Conservation (phyloP, 2,113 vertebrate genomes). For the Carassius auratus region DNA sequence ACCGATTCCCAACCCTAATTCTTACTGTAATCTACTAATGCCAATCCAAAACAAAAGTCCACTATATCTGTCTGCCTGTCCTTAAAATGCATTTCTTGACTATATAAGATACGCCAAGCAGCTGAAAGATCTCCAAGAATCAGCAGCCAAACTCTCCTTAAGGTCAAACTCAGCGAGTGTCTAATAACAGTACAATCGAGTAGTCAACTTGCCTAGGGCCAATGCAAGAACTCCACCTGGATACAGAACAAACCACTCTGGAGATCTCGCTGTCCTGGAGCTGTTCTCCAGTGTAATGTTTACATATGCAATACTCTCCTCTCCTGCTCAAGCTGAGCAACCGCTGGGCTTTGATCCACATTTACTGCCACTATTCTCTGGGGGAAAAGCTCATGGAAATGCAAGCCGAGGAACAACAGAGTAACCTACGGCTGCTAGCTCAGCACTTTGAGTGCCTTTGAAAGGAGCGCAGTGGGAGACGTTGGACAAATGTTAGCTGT, state of each 20-base stretch:
- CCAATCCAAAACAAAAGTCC: no score
- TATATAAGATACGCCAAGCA: not conserved
- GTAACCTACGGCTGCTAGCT: slow-evolving; percentile 30
- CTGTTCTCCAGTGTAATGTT: not conserved
- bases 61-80: not conserved
- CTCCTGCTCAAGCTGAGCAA: slow-evolving; percentile 1
- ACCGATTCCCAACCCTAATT: no score
- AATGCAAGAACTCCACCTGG: slow-evolving; percentile 12
- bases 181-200: not conserved
- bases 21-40: no score
- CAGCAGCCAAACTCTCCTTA: not conserved
- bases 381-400: slow-evolving; percentile 28
- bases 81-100: not conserved
- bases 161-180: not conserved
- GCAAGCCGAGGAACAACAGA: slow-evolving; percentile 4
- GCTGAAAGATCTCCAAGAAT: not conserved
- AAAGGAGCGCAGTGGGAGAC: slow-evolving; percentile 8
- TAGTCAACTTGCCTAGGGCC: not conserved
- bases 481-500: slow-evolving; percentile 34
- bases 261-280: not conserved
- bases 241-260: slow-evolving; percentile 9
- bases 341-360: slow-evolving; percentile 45
- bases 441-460: slow-evolving; percentile 17
- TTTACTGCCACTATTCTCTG: slow-evolving; percentile 2
- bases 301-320: slow-evolving; percentile 21